A percentile compares a stretch with the other conserved stretches of the same genome.
Evolutionary conservation across 1,140 invertebrate species (phyloP).

Genomic region (Agraylea sexmaculata): DNA sequence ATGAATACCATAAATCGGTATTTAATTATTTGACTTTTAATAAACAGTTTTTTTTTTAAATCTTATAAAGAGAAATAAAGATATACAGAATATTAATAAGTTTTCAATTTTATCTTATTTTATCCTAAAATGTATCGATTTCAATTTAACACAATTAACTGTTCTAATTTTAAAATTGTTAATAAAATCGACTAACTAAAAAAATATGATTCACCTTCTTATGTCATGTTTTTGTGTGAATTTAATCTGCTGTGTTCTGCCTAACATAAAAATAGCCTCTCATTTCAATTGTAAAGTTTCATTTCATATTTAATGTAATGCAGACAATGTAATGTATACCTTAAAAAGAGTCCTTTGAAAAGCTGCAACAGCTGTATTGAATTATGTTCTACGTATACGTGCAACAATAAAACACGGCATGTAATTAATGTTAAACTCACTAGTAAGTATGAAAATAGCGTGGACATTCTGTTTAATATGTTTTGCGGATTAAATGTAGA

Average conservation of each 20-base stretch:
- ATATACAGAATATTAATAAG: not conserved
- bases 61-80: not conserved
- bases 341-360: not conserved
- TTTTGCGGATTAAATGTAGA: slow-evolving; percentile 12
- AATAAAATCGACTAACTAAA: not conserved
- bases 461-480: not conserved
- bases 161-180: not conserved
- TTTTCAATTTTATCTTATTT: not conserved
- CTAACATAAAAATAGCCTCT: too few relatives aligned
- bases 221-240: slow-evolving; percentile 1
- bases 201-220: not conserved
- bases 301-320: not conserved
- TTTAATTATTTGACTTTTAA: not conserved
- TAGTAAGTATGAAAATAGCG: not conserved
- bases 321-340: not conserved
- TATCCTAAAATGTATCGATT: slow-evolving; percentile 2
- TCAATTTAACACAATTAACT: not conserved
- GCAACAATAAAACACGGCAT: not conserved
- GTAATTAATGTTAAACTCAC: not conserved
- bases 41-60: not conserved
- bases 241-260: slow-evolving; percentile 1
- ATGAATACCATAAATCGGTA: too few relatives aligned
- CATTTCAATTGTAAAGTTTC: not conserved
- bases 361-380: not conserved
- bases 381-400: not conserved